Percentiles rank a stretch among this genome's conserved stretches.
Evolutionary conservation across 2,797 vertebrate species (phyloP).

Genomic region (Antrozous pallidus): DNA sequence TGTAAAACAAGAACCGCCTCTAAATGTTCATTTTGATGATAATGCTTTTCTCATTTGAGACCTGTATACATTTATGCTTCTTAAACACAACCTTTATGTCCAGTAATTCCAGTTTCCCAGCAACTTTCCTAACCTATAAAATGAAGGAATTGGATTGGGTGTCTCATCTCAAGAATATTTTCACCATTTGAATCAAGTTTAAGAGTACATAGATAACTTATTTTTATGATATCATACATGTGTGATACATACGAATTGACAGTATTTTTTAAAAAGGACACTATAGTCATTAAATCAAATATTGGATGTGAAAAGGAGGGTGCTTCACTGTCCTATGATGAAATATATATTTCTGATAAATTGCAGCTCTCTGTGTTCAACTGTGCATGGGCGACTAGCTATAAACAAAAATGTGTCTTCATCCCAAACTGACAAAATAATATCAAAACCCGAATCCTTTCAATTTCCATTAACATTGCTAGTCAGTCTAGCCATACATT

Average conservation of each 20-base stretch:
- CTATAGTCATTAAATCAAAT: background rate
- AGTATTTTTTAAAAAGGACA: background rate
- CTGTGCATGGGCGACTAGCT: background rate
- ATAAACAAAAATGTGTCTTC: background rate
- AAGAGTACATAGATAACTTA: background rate
- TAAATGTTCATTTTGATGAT: background rate
- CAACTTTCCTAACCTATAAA: background rate
- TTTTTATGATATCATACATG: background rate
- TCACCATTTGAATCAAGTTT: background rate
- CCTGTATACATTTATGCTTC: background rate
- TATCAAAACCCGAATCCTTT: background rate
- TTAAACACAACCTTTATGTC: background rate
- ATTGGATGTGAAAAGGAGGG: background rate
- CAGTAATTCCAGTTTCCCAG: background rate
- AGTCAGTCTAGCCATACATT: background rate
- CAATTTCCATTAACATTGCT: background rate
- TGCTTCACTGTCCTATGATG: background rate
- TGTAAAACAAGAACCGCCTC: background rate
- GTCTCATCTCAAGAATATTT: constrained; percentile 5
- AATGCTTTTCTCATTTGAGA: background rate
- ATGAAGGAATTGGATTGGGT: background rate
- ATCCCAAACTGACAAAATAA: background rate
- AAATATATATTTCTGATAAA: background rate
- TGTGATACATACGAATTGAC: background rate
- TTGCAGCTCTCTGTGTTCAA: background rate